Percentiles rank a stretch among this genome's conserved stretches.
These are phyloP conservation scores for Yponomeuta malinellus DNA, from an alignment of 2,888 invertebrate genomes.

Conservation along the genomic window DNA sequence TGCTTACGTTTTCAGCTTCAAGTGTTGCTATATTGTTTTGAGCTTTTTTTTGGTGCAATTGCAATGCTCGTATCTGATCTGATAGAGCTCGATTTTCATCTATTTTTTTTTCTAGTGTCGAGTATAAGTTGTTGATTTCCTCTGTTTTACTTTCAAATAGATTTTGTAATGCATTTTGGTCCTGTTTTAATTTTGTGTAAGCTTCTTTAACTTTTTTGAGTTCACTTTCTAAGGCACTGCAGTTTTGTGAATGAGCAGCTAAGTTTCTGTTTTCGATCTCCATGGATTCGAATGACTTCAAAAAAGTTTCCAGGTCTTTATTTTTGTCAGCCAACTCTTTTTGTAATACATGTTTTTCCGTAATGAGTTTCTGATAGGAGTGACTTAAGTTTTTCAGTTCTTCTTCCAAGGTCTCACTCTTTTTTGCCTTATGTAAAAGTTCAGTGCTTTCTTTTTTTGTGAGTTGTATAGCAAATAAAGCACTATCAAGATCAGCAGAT, in stretches of 20 bases:
- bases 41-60: background rate
- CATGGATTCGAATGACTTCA: slow-evolving; percentile 19
- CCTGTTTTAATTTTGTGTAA: slow-evolving; percentile 5
- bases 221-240: slow-evolving; percentile 2
- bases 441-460: slow-evolving; percentile 40
- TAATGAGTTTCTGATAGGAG: slow-evolving; percentile 29
- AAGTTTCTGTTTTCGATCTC: slow-evolving; percentile 22
- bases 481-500: slow-evolving; percentile 16
- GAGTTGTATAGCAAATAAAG: slow-evolving; percentile 32
- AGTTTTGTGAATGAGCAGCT: slow-evolving; percentile 32
- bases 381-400: slow-evolving; percentile 33
- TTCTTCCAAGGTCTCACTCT: slow-evolving; percentile 33
- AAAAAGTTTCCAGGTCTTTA: slow-evolving; percentile 17
- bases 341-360: slow-evolving; percentile 36
- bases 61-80: background rate
- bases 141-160: background rate
- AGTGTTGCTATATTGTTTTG: background rate
- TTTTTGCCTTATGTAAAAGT: slow-evolving; percentile 32
- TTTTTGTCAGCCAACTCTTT: slow-evolving; percentile 33
- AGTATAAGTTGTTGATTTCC: background rate
- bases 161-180: background rate
- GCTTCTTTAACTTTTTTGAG: background rate
- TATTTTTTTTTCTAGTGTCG: background rate
- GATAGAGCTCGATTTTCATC: background rate
- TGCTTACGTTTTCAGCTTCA: slow-evolving; percentile 1